Evolutionary conservation across 2,797 vertebrate genomes (phyloP).

Genomic region (Nothura maculosa): DNA sequence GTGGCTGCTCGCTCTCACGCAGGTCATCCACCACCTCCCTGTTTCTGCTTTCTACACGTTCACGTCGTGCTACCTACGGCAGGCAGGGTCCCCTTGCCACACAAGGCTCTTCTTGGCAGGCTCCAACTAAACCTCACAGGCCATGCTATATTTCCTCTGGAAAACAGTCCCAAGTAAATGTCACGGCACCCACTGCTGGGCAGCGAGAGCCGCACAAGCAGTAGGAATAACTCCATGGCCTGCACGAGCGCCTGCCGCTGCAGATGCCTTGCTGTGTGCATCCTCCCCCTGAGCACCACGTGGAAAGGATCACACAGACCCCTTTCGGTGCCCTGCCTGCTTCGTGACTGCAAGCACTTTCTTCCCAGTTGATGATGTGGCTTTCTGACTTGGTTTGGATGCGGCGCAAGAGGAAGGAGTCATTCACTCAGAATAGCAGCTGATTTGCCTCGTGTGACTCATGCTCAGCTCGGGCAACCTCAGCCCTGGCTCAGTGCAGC

Average conservation of each 20-base stretch:
- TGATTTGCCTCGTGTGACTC: neutral
- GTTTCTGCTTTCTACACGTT: constrained; percentile 13
- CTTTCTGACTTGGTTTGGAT: constrained; percentile 38
- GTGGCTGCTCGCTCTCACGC: neutral
- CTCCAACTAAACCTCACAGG: neutral
- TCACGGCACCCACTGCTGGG: constrained; percentile 35
- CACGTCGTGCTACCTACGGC: neutral
- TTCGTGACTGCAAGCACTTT: constrained; percentile 29
- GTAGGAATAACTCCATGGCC: neutral
- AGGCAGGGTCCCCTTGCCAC: neutral
- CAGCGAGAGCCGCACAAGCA: neutral
- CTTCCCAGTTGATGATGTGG: neutral
- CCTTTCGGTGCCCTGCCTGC: neutral
- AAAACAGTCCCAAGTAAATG: constrained; percentile 13
- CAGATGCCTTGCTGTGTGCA: constrained; percentile 12
- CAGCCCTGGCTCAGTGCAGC: neutral
- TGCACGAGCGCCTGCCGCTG: neutral
- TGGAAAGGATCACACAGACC: neutral
- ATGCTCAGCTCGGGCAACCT: neutral
- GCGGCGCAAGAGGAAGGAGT: neutral
- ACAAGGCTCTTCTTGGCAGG: neutral
- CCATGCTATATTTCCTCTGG: constrained; percentile 7
- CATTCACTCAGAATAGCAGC: neutral
- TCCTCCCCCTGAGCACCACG: constrained; percentile 2
- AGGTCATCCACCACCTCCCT: neutral